Conservation (phyloP, 2,797 vertebrate species). For the Anolis apletophallus region DNA sequence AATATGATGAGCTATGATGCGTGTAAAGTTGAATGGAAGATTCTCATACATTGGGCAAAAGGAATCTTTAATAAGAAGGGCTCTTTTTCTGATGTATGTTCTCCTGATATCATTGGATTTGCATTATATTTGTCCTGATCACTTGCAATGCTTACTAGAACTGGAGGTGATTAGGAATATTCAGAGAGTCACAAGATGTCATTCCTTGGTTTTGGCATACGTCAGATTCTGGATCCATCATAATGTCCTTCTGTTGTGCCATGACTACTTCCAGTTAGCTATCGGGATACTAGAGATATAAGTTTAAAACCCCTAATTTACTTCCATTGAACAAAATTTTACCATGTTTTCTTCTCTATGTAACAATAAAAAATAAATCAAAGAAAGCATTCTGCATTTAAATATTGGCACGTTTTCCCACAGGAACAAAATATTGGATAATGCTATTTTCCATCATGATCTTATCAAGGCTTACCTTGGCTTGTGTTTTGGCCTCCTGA, state of each 20-base stretch:
- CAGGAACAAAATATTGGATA: not conserved
- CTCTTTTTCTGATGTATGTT: not conserved
- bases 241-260: not conserved
- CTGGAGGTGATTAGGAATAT: not conserved
- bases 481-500: conserved; percentile 81
- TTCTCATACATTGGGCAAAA: not conserved
- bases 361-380: not conserved
- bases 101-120: not conserved
- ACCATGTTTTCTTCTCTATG: not conserved
- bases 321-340: not conserved
- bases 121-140: not conserved
- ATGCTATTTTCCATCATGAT: conserved; percentile 5
- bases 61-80: not conserved
- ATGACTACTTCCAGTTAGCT: not conserved
- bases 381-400: not conserved
- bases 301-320: not conserved
- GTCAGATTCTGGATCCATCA: not conserved
- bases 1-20: not conserved
- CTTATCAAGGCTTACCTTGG: conserved; percentile 81
- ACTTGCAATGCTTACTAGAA: not conserved
- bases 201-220: not conserved
- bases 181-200: not conserved
- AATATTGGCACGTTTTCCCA: not conserved
- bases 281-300: not conserved
- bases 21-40: not conserved